Conservation (phyloP, 2,888 invertebrate species). For the Oligia fasciuncula region DNA sequence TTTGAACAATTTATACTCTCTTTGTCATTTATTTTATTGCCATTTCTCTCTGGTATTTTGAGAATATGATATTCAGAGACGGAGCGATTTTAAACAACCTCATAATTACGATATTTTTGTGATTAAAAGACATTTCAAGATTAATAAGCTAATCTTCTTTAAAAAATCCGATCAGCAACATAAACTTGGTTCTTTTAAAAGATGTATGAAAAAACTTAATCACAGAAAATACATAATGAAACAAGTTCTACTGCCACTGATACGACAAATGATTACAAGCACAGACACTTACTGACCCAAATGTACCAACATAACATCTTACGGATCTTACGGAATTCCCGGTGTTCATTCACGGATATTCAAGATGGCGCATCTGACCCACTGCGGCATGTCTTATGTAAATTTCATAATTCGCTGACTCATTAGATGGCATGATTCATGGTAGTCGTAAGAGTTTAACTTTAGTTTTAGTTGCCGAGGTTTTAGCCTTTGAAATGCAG, state of each 20-base stretch:
- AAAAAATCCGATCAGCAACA: neutral
- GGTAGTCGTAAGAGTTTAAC: neutral
- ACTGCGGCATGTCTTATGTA: slow-evolving; percentile 53
- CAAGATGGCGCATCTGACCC: slow-evolving; percentile 46
- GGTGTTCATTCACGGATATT: slow-evolving; percentile 33
- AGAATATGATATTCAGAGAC: no score
- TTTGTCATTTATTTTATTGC: neutral
- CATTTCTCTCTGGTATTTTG: neutral
- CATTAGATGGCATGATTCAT: slow-evolving; percentile 41
- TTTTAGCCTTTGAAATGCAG: neutral
- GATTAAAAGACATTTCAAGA: neutral
- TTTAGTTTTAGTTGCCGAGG: neutral
- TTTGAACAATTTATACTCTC: neutral
- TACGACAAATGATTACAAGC: slow-evolving; percentile 19
- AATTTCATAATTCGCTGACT: slow-evolving; percentile 62
- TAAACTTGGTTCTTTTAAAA: neutral
- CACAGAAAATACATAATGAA: neutral
- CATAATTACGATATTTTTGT: neutral
- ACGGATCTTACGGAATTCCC: slow-evolving; percentile 19
- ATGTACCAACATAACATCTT: slow-evolving; percentile 12
- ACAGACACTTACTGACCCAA: slow-evolving; percentile 13
- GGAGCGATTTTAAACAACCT: neutral
- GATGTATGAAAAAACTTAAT: neutral
- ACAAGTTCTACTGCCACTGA: neutral
- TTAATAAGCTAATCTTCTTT: neutral